Percentiles rank a stretch among this genome's conserved stretches.
phyloP scores from a whole-genome alignment of 2,113 vertebrate genomes.

The Meriones unguiculatus region DNA sequence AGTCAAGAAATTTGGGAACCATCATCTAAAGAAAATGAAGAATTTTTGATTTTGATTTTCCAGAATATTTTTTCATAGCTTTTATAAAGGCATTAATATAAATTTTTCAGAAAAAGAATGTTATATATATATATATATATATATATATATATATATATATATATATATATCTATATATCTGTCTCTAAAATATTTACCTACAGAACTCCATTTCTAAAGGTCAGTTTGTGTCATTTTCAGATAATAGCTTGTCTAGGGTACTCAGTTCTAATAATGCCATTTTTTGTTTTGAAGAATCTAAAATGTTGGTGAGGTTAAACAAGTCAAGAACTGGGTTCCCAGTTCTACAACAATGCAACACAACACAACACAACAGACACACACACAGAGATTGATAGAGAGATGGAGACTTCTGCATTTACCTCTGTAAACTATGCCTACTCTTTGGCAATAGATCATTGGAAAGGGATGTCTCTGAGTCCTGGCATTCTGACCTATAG shows the following conservation, averaged over 20 bases:
- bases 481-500: conserved; percentile 56
- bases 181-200: not conserved
- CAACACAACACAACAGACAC: not conserved
- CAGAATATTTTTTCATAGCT: not conserved
- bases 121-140: not conserved
- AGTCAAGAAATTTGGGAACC: conserved; percentile 8
- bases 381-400: not conserved
- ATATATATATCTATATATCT: not conserved
- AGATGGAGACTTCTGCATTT: not conserved
- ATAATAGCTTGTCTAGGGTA: not conserved
- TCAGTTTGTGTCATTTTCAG: not conserved
- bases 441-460: not conserved
- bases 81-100: not conserved
- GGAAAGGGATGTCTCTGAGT: conserved; percentile 41
- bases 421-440: not conserved
- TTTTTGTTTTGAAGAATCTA: not conserved
- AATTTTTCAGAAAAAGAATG: not conserved
- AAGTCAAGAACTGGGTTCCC: not conserved
- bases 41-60: not conserved
- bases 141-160: not conserved
- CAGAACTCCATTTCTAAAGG: not conserved
- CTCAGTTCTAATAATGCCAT: not conserved
- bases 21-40: conserved; percentile 11
- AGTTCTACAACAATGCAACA: not conserved
- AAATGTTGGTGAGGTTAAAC: not conserved